phyloP scores from a whole-genome alignment of 1,140 invertebrate species.

The Drosophila funebris region DNA sequence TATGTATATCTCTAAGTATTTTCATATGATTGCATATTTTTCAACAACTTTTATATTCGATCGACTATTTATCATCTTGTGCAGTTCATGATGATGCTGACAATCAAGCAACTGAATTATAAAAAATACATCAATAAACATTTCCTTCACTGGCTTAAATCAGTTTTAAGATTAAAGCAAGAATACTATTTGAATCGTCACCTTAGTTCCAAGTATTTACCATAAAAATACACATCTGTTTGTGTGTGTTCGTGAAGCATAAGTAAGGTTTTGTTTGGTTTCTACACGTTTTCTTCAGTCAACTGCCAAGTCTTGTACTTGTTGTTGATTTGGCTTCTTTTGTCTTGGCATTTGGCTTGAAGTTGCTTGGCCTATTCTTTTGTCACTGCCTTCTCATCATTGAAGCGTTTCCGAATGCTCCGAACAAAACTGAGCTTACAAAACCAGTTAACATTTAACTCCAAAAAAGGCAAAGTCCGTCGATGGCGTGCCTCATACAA shows the following conservation, averaged over 20 bases:
- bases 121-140: background rate
- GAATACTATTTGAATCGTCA: constrained; percentile 2
- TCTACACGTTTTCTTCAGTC: constrained; percentile 23
- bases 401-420: constrained; percentile 54
- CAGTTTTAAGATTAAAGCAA: background rate
- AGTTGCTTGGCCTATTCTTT: constrained; percentile 49
- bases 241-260: constrained; percentile 22
- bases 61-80: too few species aligned
- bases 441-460: constrained; percentile 79
- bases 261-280: constrained; percentile 44
- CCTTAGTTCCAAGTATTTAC: constrained; percentile 2
- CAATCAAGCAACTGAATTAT: background rate
- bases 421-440: constrained; percentile 22
- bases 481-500: constrained; percentile 22
- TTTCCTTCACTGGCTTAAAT: background rate
- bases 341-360: constrained; percentile 52
- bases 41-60: too few species aligned
- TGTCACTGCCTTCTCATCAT: constrained; percentile 67
- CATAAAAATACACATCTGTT: constrained; percentile 1
- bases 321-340: constrained; percentile 52
- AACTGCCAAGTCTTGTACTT: constrained; percentile 25
- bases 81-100: too few species aligned
- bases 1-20: too few species aligned
- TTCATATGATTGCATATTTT: too few species aligned
- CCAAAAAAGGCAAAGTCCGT: constrained; percentile 68